Evolutionary conservation across 1,140 invertebrate genomes (phyloP), one percentile per base, ranked within the genome.

Genomic region (Oncopodura yosiiana): DNA sequence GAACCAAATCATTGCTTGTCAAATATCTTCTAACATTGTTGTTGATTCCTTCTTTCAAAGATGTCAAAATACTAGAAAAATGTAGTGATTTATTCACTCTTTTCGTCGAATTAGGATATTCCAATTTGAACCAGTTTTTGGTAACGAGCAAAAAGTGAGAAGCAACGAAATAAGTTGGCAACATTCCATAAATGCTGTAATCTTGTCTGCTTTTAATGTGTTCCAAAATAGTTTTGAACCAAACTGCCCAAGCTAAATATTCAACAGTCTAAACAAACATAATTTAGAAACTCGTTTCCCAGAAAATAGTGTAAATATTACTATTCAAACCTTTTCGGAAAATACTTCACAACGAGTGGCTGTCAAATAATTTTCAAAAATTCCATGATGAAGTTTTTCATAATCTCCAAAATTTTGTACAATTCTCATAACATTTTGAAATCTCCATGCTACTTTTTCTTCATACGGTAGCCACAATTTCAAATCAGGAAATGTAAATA

Each of bases 361-460:
- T 18, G 75, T 74, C 3, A 86, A 74, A 70, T 87, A 94, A 70
- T 94, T 94, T 72, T 94, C 88, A 73, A 86, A 91, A 41, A 94
- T 77, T 34, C 90, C 91, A 60, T 16, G 53, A 26, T 16, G 45
- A 59, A 69, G 77, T 75, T 81, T 80, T 56, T 86, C 84, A 71
- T 83, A 84, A 64, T 90, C 87, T 3, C 86, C 86, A 56, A 79
- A 80, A 14, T 77, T 78, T 60, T 83, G 78, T 1, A 86, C 78
- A n/a, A 74, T 76, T 64, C 77, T 76, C 27, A 87, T 66, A 19
- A 89, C 71, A 60, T 77, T 74, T 14, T 70, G 68, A 61, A 78
- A 51, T 36, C 49, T 39, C 3, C n/a, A 4, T 2, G 24, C 38
- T 4, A 16, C 16, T 19, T 12, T 38, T 3, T 32, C 12, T 45